Conservation (phyloP, 1,140 invertebrate species). For the Pachypeltis micranthus region DNA sequence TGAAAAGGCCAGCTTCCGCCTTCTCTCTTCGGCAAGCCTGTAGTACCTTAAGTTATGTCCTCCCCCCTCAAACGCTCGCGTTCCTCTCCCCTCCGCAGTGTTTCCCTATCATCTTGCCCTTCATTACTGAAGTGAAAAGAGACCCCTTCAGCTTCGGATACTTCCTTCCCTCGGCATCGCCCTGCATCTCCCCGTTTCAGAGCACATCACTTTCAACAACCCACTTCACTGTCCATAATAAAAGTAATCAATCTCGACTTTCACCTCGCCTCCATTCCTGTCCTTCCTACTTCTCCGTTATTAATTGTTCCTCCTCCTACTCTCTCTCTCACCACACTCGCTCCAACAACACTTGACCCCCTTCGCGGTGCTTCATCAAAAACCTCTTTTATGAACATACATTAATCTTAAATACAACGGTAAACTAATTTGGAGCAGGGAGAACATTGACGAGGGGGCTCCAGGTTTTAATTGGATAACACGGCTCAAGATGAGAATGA, state of each 20-base stretch:
- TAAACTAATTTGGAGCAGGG: too few species aligned
- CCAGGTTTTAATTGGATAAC: too few species aligned
- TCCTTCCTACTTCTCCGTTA: constrained; percentile 9
- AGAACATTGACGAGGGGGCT: constrained; percentile 6
- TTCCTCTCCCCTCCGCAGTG: too few species aligned
- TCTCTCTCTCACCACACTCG: background rate
- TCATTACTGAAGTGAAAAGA: too few species aligned
- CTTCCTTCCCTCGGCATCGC: background rate
- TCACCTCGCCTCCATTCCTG: background rate
- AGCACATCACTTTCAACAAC: background rate
- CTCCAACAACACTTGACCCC: constrained; percentile 1
- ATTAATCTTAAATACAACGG: too few species aligned
- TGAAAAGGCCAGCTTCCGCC: too few species aligned
- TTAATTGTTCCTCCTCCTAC: constrained; percentile 15
- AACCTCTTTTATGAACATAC: constrained; percentile 18
- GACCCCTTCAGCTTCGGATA: too few species aligned
- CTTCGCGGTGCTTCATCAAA: constrained; percentile 1
- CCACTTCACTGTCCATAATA: constrained; percentile 19
- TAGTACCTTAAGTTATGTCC: background rate
- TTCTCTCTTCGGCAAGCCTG: too few species aligned
- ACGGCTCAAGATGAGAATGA: too few species aligned
- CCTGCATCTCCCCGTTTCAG: background rate
- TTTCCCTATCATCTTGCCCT: too few species aligned
- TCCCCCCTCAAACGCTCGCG: too few species aligned
- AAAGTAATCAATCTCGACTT: constrained; percentile 21